Evolutionary conservation across 1,140 invertebrate genomes (phyloP).

Genomic region (Atopsyche davidsoni): DNA sequence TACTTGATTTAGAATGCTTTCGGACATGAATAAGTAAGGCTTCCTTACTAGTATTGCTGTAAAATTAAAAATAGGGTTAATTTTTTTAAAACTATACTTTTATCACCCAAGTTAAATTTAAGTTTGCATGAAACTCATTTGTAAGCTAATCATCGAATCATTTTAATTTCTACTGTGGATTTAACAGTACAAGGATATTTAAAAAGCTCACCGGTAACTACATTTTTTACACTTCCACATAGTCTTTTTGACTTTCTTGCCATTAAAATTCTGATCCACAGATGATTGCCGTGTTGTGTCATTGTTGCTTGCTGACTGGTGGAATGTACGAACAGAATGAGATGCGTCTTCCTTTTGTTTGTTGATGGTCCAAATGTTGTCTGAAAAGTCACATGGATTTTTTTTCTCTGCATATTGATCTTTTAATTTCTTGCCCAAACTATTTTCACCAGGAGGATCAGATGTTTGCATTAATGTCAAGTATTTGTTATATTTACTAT

Average conservation of each 20-base stretch:
- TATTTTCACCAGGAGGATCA: conserved; percentile 28
- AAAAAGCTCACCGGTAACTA: conserved; percentile 72
- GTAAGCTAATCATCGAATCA: too few species aligned
- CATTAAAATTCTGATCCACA: conserved; percentile 35
- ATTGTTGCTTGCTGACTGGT: too few species aligned
- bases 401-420: conserved; percentile 33
- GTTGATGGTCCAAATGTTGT: too few species aligned
- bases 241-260: conserved; percentile 33
- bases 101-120: too few species aligned
- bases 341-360: conserved; percentile 31
- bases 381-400: too few species aligned
- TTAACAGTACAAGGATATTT: too few species aligned
- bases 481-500: conserved; percentile 87
- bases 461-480: conserved; percentile 61
- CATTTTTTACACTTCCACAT: conserved; percentile 77
- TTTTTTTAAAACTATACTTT: too few species aligned
- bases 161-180: too few species aligned
- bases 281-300: too few species aligned
- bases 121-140: too few species aligned
- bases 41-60: conserved; percentile 44
- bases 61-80: conserved; percentile 32
- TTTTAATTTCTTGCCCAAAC: conserved; percentile 31
- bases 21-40: conserved; percentile 44
- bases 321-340: too few species aligned
- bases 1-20: conserved; percentile 38